Conservation (phyloP, 2,113 vertebrate genomes). For the Hippolais icterina region DNA sequence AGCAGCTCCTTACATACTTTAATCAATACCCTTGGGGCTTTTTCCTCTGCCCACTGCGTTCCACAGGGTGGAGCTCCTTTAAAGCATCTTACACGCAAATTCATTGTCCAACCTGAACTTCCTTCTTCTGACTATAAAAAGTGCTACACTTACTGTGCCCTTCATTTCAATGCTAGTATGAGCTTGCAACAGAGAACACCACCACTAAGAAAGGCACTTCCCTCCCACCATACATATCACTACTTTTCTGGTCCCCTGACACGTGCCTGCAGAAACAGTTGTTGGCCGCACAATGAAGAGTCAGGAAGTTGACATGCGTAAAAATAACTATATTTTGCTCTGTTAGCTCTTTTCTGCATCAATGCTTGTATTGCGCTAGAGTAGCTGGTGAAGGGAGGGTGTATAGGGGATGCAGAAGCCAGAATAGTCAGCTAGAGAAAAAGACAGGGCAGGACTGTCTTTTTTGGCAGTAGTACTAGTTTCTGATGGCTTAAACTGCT, state of each 20-base stretch:
- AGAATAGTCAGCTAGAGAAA: not conserved
- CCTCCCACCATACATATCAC: not conserved
- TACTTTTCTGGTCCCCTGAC: not conserved
- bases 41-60: not conserved
- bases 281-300: not conserved
- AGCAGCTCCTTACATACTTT: not conserved
- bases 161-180: not conserved
- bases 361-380: not conserved
- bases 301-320: not conserved
- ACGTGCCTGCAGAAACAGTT: not conserved
- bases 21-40: not conserved
- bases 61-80: conserved; percentile 19
- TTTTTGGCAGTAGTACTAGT: not conserved
- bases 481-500: not conserved
- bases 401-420: not conserved
- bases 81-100: not conserved
- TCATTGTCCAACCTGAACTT: not conserved
- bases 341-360: not conserved
- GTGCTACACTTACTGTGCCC: not conserved
- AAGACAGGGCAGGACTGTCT: not conserved
- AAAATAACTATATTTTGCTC: conserved; percentile 33
- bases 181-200: not conserved
- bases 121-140: not conserved
- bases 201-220: not conserved
- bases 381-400: not conserved